phyloP scores from a whole-genome alignment of 2,797 vertebrate species.

The Cuculus canorus region DNA sequence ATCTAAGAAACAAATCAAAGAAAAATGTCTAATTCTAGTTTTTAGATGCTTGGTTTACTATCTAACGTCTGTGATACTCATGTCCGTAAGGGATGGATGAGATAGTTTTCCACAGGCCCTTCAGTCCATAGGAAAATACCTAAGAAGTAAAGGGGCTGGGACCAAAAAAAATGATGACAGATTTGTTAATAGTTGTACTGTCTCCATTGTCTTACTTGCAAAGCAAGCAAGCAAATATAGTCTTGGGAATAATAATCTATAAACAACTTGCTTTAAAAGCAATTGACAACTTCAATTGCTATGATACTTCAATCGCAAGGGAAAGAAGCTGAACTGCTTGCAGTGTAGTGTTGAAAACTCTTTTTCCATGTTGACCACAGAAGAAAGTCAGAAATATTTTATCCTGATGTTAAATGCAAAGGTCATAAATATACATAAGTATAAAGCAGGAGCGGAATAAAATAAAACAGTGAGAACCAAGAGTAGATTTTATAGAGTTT shows the following conservation, averaged over 20 bases:
- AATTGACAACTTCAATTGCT: slow-evolving; percentile 2
- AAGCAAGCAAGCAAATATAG: slow-evolving; percentile 20
- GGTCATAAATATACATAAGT: not conserved
- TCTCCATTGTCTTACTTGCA: not conserved
- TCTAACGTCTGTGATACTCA: not conserved
- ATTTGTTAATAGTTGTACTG: not conserved
- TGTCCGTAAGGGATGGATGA: not conserved
- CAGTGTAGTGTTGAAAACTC: not conserved
- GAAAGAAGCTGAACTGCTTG: slow-evolving; percentile 4
- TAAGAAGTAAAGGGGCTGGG: not conserved
- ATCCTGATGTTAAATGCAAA: not conserved
- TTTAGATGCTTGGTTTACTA: not conserved
- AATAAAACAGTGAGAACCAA: not conserved
- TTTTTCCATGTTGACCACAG: not conserved
- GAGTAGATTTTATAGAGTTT: not conserved
- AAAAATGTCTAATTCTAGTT: not conserved
- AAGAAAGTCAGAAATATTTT: not conserved
- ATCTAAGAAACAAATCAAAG: not conserved
- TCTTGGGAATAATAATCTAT: slow-evolving; percentile 21
- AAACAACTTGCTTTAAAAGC: slow-evolving; percentile 40
- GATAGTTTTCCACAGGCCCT: not conserved
- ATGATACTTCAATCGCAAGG: not conserved
- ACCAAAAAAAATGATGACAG: not conserved
- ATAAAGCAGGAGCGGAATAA: not conserved
- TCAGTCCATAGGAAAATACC: not conserved